These are phyloP conservation scores for Anguilla megastoma DNA, from an alignment of 2,797 vertebrate genomes.

Conservation along the genomic window DNA sequence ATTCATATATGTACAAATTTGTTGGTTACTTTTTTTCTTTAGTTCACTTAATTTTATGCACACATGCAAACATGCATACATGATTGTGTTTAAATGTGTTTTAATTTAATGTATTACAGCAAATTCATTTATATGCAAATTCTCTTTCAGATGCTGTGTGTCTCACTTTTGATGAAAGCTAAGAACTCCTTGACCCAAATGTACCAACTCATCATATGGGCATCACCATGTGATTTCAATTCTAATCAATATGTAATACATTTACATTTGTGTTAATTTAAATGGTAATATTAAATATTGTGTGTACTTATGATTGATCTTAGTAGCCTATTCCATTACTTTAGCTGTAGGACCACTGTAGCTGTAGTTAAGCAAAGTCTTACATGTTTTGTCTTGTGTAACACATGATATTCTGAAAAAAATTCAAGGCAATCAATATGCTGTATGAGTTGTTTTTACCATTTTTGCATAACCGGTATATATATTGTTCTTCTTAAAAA, in stretches of 20 bases:
- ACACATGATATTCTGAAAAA: background rate
- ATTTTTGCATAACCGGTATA: slow-evolving; percentile 2
- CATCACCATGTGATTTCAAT: slow-evolving; percentile 6
- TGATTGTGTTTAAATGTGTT: background rate
- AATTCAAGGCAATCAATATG: background rate
- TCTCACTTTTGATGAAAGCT: slow-evolving; percentile 70
- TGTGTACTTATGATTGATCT: background rate
- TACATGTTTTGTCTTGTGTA: background rate
- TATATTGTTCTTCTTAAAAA: background rate
- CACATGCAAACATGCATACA: background rate
- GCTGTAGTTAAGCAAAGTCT: background rate
- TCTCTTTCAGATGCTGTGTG: slow-evolving; percentile 72
- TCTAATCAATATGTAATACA: background rate
- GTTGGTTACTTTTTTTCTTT: background rate
- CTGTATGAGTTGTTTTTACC: background rate
- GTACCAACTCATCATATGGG: background rate
- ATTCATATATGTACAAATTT: background rate
- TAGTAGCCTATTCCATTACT: background rate
- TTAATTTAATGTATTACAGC: background rate
- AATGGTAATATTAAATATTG: background rate
- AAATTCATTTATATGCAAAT: slow-evolving; percentile 22
- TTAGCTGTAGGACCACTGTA: background rate
- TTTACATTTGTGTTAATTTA: background rate
- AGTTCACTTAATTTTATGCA: background rate
- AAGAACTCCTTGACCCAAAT: background rate